Percentiles rank a stretch among this genome's conserved stretches.
phyloP scores from a whole-genome alignment of 30 jellyfish, hydroid and myxozoan species.

The Pelagia noctiluca region DNA sequence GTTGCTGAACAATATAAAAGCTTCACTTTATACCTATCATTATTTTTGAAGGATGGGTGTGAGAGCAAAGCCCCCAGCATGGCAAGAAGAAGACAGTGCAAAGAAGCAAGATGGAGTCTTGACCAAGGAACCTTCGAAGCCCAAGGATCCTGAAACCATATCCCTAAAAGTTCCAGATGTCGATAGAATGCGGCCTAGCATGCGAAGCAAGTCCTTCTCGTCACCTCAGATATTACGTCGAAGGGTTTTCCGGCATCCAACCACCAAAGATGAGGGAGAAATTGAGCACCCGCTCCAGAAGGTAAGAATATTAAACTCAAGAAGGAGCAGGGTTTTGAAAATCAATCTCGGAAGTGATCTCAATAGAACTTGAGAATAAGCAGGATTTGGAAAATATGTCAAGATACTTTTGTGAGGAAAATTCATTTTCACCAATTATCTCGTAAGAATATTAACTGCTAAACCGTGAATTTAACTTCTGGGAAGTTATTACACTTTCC shows the following conservation, averaged over 20 bases:
- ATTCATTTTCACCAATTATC: too few relatives aligned
- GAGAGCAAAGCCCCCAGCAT: slow-evolving; percentile 95
- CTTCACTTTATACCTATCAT: neutral
- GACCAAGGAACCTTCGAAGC: slow-evolving; percentile 5
- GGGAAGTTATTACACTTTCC: too few relatives aligned
- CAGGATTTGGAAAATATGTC: too few relatives aligned
- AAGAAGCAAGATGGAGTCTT: slow-evolving; percentile 3
- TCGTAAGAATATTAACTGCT: too few relatives aligned
- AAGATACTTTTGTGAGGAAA: too few relatives aligned
- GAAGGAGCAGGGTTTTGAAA: too few relatives aligned
- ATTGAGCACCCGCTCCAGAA: slow-evolving; percentile 33
- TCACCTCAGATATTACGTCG: slow-evolving; percentile 60
- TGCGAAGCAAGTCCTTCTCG: neutral
- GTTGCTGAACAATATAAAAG: neutral
- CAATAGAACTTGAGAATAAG: too few relatives aligned
- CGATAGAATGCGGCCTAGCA: slow-evolving; percentile 56
- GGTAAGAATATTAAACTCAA: too few relatives aligned
- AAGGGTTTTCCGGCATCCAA: neutral
- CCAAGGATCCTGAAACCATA: neutral
- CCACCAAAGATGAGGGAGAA: slow-evolving; percentile 1
- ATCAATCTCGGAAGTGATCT: too few relatives aligned
- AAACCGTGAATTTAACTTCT: too few relatives aligned
- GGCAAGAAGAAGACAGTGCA: slow-evolving; percentile 68
- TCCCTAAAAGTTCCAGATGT: slow-evolving; percentile 29
- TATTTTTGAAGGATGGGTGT: slow-evolving; percentile 78